Percentiles rank a stretch among this genome's conserved stretches.
These are phyloP conservation scores for Phyllotreta striolata DNA, from an alignment of 2,888 invertebrate genomes.

Conservation along the genomic window DNA sequence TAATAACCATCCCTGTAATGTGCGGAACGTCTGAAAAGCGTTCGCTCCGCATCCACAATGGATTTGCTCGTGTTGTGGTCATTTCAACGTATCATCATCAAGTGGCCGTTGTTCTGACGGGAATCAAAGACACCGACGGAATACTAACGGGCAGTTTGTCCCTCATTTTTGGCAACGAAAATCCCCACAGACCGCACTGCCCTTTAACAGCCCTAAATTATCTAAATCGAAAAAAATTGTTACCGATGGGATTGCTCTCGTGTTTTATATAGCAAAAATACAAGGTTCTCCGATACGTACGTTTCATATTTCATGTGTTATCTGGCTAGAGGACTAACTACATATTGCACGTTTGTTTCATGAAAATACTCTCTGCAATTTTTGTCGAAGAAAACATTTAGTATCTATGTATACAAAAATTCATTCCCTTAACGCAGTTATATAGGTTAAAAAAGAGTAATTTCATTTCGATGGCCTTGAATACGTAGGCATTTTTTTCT, in stretches of 20 bases:
- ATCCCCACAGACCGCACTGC: constrained; percentile 25
- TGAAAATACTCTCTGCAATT: too few relatives aligned
- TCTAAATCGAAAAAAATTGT: constrained; percentile 34
- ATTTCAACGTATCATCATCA: constrained; percentile 52
- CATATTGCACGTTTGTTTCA: too few relatives aligned
- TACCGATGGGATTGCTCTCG: constrained; percentile 1
- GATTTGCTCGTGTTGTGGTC: constrained; percentile 45
- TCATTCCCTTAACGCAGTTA: too few relatives aligned
- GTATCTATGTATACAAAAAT: too few relatives aligned
- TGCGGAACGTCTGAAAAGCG: constrained; percentile 1
- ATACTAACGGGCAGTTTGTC: constrained; percentile 46
- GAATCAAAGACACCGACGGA: constrained; percentile 40
- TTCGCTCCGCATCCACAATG: constrained; percentile 27
- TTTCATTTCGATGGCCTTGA: too few relatives aligned
- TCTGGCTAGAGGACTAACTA: too few relatives aligned
- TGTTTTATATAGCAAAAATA: neutral
- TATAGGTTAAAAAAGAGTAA: too few relatives aligned
- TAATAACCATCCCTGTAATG: constrained; percentile 26
- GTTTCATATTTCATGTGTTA: too few relatives aligned
- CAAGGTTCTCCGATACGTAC: neutral
- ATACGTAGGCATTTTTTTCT: too few relatives aligned
- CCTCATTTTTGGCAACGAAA: constrained; percentile 36
- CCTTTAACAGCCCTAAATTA: constrained; percentile 34
- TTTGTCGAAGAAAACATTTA: too few relatives aligned
- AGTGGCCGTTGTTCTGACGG: constrained; percentile 46